Base-by-base conservation (phyloP, 2,113 vertebrate genomes). In the Limanda limanda region DNA sequence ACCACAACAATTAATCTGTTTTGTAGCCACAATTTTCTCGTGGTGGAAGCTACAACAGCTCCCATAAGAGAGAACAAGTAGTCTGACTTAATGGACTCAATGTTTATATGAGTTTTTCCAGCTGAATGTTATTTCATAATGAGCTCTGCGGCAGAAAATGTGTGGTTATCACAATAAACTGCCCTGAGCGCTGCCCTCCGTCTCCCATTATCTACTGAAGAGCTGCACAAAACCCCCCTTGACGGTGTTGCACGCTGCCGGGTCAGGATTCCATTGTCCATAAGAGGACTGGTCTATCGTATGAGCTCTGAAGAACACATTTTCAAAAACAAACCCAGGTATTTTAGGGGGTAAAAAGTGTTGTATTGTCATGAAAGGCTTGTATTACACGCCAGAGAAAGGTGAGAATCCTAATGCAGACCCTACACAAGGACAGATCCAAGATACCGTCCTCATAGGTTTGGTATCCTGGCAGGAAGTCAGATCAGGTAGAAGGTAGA, bases 141-240 rank as follows among this genome's bases (percentile, higher is more conserved):
- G 74, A 60, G 59, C 54, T 76, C 69, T 55, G 64, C 62, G 55
- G 70, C 64, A 61, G 45, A 11, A 74, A 74, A 62, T 59, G 69
- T 71, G 57, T 35, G 69, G 59, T 83, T 88, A 81, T 79, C 83
- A 75, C 23, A 68, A 79, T 25, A 86, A 76, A 71, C 71, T 37
- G 52, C 58, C 61, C 37, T 18, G 17, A 45, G 47, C 54, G 65
- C 66, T 58, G 59, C 68, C 74, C 45, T 54, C 40, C 14, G 73
- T 60, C 23, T 54, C 59, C 68, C 31, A 63, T 86, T 82, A 82
- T 86, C 83, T 78, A 40, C 3, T 51, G 56, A 84, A 48, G 63
- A 78, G 78, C 59, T 1, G 17, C 68, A 65, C 35, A 85, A 42
- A 59, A 59, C 54, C 20, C 23, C 20, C 25, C 74, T 84, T 76